These are phyloP conservation scores for Meiosimyza platycephala DNA, from an alignment of 2,888 invertebrate genomes.

Conservation along the genomic window DNA sequence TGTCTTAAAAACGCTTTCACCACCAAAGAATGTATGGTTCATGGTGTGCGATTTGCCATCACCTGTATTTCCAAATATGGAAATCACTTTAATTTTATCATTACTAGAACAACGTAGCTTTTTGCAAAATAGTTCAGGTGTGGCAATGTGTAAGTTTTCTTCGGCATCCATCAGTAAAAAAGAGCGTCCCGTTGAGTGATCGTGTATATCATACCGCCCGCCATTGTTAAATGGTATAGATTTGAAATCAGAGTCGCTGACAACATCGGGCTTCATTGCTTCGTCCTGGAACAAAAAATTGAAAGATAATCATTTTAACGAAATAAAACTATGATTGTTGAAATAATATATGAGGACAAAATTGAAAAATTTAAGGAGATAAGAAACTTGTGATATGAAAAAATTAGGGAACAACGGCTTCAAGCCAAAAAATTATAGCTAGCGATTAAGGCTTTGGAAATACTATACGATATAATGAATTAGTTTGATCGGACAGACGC, in stretches of 20 bases:
- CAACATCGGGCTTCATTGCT: conserved; percentile 56
- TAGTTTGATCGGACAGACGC: too few species aligned
- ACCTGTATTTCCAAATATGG: conserved; percentile 87
- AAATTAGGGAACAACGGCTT: too few species aligned
- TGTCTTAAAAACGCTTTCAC: conserved; percentile 69
- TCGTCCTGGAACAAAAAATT: conserved; percentile 52
- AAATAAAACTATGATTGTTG: too few species aligned
- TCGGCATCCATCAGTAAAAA: conserved; percentile 74
- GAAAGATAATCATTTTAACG: neutral
- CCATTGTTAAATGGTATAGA: conserved; percentile 60
- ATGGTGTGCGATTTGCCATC: conserved; percentile 85
- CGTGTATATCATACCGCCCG: conserved; percentile 51
- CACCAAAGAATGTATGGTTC: conserved; percentile 78
- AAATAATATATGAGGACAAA: too few species aligned
- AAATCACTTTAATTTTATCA: conserved; percentile 79
- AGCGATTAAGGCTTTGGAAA: too few species aligned
- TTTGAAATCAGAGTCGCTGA: conserved; percentile 58
- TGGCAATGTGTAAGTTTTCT: conserved; percentile 72
- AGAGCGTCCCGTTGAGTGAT: conserved; percentile 49
- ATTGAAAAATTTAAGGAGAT: too few species aligned
- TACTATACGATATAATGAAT: too few species aligned
- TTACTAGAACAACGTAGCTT: conserved; percentile 62
- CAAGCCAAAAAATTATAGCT: too few species aligned
- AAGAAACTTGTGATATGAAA: too few species aligned
- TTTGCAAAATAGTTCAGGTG: conserved; percentile 69